Percentiles rank a stretch among this genome's conserved stretches.
Evolutionary conservation across 2,113 vertebrate species (phyloP).

Genomic region (pig (Sus scrofa)): T2T-Sscrofa CM000827.6:103466501-103467000

Average conservation of each 20-base stretch:
- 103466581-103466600: not conserved
- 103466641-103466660: not conserved
- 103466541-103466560: not conserved
- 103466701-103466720: not conserved
- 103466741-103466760: not conserved
- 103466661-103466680: not conserved
- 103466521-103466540: not conserved
- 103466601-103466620: not conserved
- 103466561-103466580: not conserved
- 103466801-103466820: not conserved
- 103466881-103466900: not conserved
- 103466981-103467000: not conserved
- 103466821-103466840: not conserved
- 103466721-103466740: not conserved
- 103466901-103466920: not conserved
- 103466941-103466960: not conserved
- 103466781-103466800: rapidly evolving
- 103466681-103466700: not conserved
- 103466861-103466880: not conserved
- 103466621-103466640: not conserved
- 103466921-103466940: not conserved
- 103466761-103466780: not conserved
- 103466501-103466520: too few relatives aligned
- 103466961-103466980: not conserved
- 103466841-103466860: not conserved